phyloP scores from a whole-genome alignment of 2,797 vertebrate species.

The Aythya fuligula region DNA sequence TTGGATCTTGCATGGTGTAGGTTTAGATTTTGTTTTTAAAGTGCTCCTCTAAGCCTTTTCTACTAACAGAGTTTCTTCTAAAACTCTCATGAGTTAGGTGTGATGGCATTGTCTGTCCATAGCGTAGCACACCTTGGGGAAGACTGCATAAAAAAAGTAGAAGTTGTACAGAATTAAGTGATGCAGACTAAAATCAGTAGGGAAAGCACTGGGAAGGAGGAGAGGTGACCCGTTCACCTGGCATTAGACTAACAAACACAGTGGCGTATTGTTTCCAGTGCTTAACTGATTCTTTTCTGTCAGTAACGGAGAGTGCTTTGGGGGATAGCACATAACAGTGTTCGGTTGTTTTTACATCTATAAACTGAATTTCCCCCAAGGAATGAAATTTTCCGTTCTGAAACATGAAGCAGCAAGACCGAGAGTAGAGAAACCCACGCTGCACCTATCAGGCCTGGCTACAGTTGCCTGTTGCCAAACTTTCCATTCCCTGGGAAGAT shows the following conservation, averaged over 20 bases:
- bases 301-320: not conserved
- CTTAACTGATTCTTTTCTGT: not conserved
- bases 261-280: not conserved
- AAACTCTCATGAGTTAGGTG: not conserved
- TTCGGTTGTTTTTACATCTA: not conserved
- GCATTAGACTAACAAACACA: not conserved
- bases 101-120: not conserved
- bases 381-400: not conserved
- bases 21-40: conserved; percentile 14
- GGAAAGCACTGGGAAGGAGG: not conserved
- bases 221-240: not conserved
- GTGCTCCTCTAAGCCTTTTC: not conserved
- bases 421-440: not conserved
- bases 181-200: not conserved
- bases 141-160: not conserved
- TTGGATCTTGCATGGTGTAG: not conserved
- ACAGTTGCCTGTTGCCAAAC: not conserved
- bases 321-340: not conserved
- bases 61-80: not conserved
- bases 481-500: not conserved
- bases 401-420: not conserved
- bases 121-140: not conserved
- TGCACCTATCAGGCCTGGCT: not conserved
- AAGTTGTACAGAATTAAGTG: not conserved
- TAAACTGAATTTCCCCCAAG: not conserved